phyloP scores from a whole-genome alignment of 2,113 vertebrate species.

The Carassius auratus region DNA sequence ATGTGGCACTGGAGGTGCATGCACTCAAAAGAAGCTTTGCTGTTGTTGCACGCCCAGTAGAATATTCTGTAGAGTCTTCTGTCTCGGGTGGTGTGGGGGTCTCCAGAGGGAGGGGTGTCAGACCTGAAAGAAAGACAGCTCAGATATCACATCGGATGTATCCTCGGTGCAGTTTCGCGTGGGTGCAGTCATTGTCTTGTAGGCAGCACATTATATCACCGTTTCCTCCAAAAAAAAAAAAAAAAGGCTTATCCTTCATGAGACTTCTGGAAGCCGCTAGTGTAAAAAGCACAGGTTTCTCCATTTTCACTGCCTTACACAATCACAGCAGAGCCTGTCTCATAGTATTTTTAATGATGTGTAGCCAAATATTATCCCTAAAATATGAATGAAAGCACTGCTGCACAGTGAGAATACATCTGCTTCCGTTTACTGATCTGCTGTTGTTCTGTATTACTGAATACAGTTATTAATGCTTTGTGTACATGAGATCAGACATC shows the following conservation, averaged over 20 bases:
- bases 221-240: slow-evolving; percentile 31
- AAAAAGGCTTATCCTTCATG: slow-evolving; percentile 26
- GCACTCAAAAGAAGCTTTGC: neutral
- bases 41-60: neutral
- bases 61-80: slow-evolving; percentile 2
- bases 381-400: neutral
- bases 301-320: neutral
- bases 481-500: neutral
- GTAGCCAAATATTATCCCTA: slow-evolving; percentile 1
- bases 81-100: slow-evolving; percentile 34
- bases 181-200: slow-evolving; percentile 16
- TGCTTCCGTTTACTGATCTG: neutral
- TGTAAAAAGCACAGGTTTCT: neutral
- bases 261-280: neutral
- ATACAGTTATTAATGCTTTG: neutral
- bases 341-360: neutral
- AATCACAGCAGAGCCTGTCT: neutral
- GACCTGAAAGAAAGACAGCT: slow-evolving; percentile 26
- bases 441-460: neutral
- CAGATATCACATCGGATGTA: neutral
- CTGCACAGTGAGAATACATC: neutral
- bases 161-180: slow-evolving; percentile 23
- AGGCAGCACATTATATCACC: slow-evolving; percentile 28
- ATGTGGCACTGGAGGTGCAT: neutral
- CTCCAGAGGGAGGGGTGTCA: slow-evolving; percentile 51